These are phyloP conservation scores for Erebia epiphron DNA, from an alignment of 2,888 invertebrate genomes.

Conservation along the genomic window DNA sequence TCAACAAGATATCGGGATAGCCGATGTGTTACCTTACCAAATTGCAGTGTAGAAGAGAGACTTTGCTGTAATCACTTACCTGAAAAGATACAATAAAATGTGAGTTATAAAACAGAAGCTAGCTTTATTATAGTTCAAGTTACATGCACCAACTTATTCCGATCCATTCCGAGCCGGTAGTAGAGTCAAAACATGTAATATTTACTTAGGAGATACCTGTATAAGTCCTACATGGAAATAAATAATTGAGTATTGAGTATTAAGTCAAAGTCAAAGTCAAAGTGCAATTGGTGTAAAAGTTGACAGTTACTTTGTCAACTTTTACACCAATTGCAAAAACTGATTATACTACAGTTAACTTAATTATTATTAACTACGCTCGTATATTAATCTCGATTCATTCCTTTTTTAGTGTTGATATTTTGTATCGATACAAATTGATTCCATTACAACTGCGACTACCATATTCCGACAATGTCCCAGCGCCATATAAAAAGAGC, in stretches of 20 bases:
- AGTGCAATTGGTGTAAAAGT: too few species aligned
- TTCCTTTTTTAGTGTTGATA: background rate
- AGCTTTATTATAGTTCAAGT: background rate
- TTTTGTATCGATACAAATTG: conserved; percentile 23
- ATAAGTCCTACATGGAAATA: too few species aligned
- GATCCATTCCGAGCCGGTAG: too few species aligned
- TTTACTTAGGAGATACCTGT: too few species aligned
- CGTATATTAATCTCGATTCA: background rate
- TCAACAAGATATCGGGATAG: too few species aligned
- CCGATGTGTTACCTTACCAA: background rate
- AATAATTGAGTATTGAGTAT: too few species aligned
- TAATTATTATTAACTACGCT: background rate
- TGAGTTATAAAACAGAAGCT: background rate
- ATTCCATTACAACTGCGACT: conserved; percentile 24
- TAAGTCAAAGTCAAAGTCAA: too few species aligned
- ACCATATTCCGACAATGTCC: conserved; percentile 36
- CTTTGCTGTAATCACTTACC: background rate
- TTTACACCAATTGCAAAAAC: too few species aligned
- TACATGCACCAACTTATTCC: too few species aligned
- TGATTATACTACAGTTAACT: too few species aligned
- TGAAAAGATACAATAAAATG: conserved; percentile 13
- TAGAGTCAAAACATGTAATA: too few species aligned
- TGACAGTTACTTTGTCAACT: too few species aligned
- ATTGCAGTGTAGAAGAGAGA: background rate
- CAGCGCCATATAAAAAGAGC: conserved; percentile 30